Conservation (phyloP, 2,113 vertebrate genomes). For the Rattus norvegicus region GRCr8 NC_086033.1:62145501-62146000, state of each 20-base stretch:
- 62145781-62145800: background rate
- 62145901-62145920: background rate
- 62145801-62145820: rapidly evolving
- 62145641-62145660: slow-evolving; percentile 14
- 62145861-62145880: background rate
- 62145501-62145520: slow-evolving; percentile 65
- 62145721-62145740: background rate
- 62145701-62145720: background rate
- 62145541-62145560: background rate
- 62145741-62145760: background rate
- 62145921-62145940: background rate
- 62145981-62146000: background rate
- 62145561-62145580: slow-evolving; percentile 22
- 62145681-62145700: background rate
- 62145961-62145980: background rate
- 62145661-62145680: background rate
- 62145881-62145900: background rate
- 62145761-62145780: background rate
- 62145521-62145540: slow-evolving; percentile 52
- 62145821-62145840: too few relatives aligned
- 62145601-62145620: slow-evolving; percentile 50
- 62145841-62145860: background rate
- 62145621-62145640: slow-evolving; percentile 42
- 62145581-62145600: background rate
- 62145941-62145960: slow-evolving; percentile 53